Evolutionary conservation across 2,113 vertebrate genomes (phyloP).

Genomic region (Talpa occidentalis): DNA sequence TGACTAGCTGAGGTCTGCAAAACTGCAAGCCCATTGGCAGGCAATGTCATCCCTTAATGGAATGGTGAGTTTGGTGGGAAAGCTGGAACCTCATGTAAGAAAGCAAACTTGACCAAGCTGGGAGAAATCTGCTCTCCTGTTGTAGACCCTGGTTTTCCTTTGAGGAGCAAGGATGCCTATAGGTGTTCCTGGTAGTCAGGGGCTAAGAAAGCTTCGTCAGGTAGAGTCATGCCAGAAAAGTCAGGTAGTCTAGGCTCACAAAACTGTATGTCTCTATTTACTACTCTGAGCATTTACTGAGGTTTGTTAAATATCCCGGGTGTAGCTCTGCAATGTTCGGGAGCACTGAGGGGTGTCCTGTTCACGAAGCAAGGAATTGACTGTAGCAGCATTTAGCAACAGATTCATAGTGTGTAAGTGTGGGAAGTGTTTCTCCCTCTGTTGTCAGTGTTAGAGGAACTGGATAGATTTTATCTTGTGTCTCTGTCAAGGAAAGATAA

Average conservation of each 20-base stretch:
- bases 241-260: neutral
- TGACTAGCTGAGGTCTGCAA: neutral
- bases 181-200: neutral
- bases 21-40: no score
- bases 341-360: neutral
- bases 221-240: neutral
- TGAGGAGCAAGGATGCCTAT: neutral
- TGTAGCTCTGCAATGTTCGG: neutral
- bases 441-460: neutral
- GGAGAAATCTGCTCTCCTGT: neutral
- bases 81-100: neutral
- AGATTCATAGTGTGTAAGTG: neutral
- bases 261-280: neutral
- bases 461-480: neutral
- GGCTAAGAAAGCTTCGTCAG: neutral
- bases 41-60: neutral
- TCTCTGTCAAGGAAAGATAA: neutral
- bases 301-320: neutral
- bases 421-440: neutral
- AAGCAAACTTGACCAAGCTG: no score
- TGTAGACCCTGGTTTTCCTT: neutral
- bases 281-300: neutral
- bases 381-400: neutral
- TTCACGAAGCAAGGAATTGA: neutral
- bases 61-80: neutral